These are phyloP conservation scores for Antigone vipio DNA, from an alignment of 2,113 vertebrate genomes.

Conservation along the genomic window DNA sequence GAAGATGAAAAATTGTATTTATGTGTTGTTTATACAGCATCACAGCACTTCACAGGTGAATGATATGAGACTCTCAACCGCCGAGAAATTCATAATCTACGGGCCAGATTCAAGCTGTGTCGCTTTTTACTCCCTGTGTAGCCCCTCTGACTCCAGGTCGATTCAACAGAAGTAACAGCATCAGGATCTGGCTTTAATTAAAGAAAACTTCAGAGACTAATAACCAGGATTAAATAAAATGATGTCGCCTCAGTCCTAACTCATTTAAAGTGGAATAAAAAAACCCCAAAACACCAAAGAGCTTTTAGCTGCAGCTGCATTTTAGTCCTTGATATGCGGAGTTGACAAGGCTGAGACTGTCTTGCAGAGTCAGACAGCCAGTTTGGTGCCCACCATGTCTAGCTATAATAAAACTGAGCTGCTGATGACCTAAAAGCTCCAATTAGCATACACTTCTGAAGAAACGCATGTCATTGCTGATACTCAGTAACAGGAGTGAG, in stretches of 20 bases:
- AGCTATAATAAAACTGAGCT: not conserved
- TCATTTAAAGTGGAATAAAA: not conserved
- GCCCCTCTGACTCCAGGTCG: not conserved
- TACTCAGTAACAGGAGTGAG: not conserved
- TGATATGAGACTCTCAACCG: not conserved
- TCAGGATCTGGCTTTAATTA: slow-evolving; percentile 20
- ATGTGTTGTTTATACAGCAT: not conserved
- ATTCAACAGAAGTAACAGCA: not conserved
- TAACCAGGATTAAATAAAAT: not conserved
- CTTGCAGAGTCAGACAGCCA: not conserved
- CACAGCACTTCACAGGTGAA: not conserved
- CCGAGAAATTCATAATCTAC: not conserved
- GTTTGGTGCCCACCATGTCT: not conserved
- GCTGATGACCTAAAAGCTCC: not conserved
- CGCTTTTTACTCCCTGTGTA: not conserved
- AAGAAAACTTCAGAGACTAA: not conserved
- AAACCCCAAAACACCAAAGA: not conserved
- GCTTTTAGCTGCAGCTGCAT: not conserved
- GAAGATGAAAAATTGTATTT: not conserved
- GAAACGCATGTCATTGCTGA: not conserved
- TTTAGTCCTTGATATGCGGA: not conserved
- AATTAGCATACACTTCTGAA: not conserved
- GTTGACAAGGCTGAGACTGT: not conserved
- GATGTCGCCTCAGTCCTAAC: not conserved
- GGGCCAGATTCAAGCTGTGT: not conserved